phyloP scores from a whole-genome alignment of 2,113 vertebrate genomes.

The Xenopus laevis region DNA sequence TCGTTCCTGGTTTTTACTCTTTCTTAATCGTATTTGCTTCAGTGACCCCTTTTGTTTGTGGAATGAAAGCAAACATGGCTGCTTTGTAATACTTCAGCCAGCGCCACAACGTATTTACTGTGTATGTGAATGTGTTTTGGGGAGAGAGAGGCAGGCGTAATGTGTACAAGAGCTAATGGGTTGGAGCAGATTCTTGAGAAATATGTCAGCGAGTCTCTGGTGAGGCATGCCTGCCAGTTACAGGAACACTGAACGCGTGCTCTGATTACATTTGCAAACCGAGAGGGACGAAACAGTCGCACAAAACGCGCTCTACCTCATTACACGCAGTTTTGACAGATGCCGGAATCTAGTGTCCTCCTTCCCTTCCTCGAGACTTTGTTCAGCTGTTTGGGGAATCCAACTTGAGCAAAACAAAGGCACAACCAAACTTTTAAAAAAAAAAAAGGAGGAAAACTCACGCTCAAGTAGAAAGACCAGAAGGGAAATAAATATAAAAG shows the following conservation, averaged over 20 bases:
- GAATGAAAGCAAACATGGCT: no score
- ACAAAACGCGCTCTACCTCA: conserved; percentile 19
- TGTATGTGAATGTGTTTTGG: conserved; percentile 7
- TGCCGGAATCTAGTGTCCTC: conserved; percentile 17
- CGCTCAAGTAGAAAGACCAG: background rate
- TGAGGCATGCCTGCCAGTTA: conserved; percentile 17
- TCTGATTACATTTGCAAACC: conserved; percentile 42
- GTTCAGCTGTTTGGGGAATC: background rate
- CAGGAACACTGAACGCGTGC: conserved; percentile 28
- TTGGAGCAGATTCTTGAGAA: conserved; percentile 24
- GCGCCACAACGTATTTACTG: background rate
- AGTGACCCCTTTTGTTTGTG: no score
- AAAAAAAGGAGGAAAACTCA: background rate
- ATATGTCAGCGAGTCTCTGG: conserved; percentile 37
- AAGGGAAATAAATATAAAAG: no score
- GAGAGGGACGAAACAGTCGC: conserved; percentile 20
- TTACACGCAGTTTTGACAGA: conserved; percentile 33
- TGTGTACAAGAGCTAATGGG: conserved; percentile 24
- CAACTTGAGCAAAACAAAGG: no score
- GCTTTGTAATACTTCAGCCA: no score
- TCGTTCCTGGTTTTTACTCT: no score
- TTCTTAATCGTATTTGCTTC: no score
- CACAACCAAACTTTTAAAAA: no score
- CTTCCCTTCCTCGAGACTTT: conserved; percentile 10
- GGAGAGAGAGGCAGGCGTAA: conserved; percentile 6